Conservation (phyloP, 2,888 invertebrate genomes). For the Campopleginae sp. region DNA sequence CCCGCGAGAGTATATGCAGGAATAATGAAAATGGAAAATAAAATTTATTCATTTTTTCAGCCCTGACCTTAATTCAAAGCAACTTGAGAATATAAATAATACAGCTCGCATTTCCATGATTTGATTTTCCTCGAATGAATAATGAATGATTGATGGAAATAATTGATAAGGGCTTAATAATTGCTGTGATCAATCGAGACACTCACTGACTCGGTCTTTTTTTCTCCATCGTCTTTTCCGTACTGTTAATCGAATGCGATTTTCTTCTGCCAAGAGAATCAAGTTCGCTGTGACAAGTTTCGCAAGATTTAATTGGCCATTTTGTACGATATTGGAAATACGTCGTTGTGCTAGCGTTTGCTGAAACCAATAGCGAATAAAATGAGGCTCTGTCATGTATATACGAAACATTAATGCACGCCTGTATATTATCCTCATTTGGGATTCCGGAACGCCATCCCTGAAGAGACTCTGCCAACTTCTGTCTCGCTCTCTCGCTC, state of each 20-base stretch:
- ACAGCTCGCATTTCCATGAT: no score
- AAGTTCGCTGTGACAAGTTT: background rate
- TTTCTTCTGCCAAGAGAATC: background rate
- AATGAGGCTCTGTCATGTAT: slow-evolving; percentile 7
- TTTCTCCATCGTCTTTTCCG: background rate
- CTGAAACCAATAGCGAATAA: slow-evolving; percentile 26
- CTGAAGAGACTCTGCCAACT: slow-evolving; percentile 52
- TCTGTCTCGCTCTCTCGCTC: slow-evolving; percentile 29
- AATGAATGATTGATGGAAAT: background rate
- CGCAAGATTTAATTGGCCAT: background rate
- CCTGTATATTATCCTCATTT: slow-evolving; percentile 58
- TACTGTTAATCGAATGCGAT: background rate
- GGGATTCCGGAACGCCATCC: slow-evolving; percentile 53
- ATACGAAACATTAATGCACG: slow-evolving; percentile 16
- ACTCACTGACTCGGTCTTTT: background rate
- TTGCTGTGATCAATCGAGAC: background rate
- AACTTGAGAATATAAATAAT: no score
- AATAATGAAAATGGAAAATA: no score
- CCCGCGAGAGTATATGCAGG: no score
- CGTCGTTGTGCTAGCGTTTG: background rate
- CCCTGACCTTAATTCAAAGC: no score
- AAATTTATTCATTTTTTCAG: no score
- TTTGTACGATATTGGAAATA: background rate
- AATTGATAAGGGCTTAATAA: background rate
- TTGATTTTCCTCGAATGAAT: no score